These are phyloP conservation scores for Pollenia angustigena DNA, from an alignment of 2,888 invertebrate genomes.

Conservation along the genomic window DNA sequence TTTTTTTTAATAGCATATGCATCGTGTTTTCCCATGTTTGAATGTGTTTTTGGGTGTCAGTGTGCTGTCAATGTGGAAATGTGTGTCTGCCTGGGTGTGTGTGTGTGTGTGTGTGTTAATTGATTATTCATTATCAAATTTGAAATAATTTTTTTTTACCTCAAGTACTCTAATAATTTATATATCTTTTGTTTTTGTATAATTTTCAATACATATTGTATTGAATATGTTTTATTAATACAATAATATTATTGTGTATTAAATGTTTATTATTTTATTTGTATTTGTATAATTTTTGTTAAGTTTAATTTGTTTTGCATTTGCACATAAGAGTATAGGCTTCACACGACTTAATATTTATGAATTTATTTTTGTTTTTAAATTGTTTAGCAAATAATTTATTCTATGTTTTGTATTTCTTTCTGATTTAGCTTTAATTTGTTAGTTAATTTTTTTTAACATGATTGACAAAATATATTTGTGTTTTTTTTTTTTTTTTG, in stretches of 20 bases:
- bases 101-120: slow-evolving; percentile 43
- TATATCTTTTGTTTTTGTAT: slow-evolving; percentile 48
- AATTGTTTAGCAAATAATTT: slow-evolving; percentile 62
- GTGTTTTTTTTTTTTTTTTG: slow-evolving; percentile 69
- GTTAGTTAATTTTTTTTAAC: slow-evolving; percentile 78
- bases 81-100: slow-evolving; percentile 21
- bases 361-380: slow-evolving; percentile 42
- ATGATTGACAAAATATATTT: slow-evolving; percentile 81
- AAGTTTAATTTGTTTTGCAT: slow-evolving; percentile 66
- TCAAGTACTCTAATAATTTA: slow-evolving; percentile 60
- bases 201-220: slow-evolving; percentile 41
- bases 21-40: slow-evolving; percentile 37
- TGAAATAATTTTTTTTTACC: slow-evolving; percentile 59
- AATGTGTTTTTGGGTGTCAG: slow-evolving; percentile 16
- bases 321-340: slow-evolving; percentile 71
- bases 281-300: slow-evolving; percentile 60
- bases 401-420: slow-evolving; percentile 25
- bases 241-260: slow-evolving; percentile 58
- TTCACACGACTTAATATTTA: slow-evolving; percentile 53
- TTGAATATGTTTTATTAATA: slow-evolving; percentile 18
- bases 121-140: slow-evolving; percentile 50
- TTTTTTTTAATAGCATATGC: slow-evolving; percentile 64
- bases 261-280: slow-evolving; percentile 55
- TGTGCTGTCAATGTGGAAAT: slow-evolving; percentile 3
- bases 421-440: slow-evolving; percentile 53